A percentile compares a stretch with the other conserved stretches of the same genome.
Conservation (phyloP, 2,113 vertebrate species). For the Peromyscus californicus region DNA sequence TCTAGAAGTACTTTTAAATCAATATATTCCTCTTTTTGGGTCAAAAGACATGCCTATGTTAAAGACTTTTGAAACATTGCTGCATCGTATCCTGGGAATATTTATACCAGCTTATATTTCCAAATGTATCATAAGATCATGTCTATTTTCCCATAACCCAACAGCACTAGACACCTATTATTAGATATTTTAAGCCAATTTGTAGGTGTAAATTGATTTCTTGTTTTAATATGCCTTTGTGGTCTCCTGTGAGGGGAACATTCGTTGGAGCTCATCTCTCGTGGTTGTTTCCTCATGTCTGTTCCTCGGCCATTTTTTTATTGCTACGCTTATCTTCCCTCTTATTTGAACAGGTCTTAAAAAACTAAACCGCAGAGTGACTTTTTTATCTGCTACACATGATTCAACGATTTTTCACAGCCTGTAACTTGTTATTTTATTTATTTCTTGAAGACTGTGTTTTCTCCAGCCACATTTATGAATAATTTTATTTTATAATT, state of each 20-base stretch:
- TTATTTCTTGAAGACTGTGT: constrained; percentile 31
- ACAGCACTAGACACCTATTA: constrained; percentile 56
- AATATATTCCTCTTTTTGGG: constrained; percentile 25
- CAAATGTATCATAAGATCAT: constrained; percentile 30
- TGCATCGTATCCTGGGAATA: constrained; percentile 1
- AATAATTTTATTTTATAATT: constrained; percentile 59
- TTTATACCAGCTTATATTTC: constrained; percentile 38
- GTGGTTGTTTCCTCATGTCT: constrained; percentile 41
- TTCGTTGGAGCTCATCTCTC: constrained; percentile 25
- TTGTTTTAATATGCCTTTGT: constrained; percentile 53
- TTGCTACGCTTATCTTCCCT: background rate
- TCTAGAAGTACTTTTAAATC: constrained; percentile 15
- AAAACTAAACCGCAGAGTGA: constrained; percentile 42
- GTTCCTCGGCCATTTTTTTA: background rate
- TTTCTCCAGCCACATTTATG: constrained; percentile 43
- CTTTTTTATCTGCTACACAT: background rate
- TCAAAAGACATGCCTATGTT: constrained; percentile 42
- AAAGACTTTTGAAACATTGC: constrained; percentile 17
- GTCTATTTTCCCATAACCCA: constrained; percentile 50
- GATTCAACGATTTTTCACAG: background rate
- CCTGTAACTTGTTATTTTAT: constrained; percentile 42
- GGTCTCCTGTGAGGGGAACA: constrained; percentile 3
- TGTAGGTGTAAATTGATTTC: constrained; percentile 76
- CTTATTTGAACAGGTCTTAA: constrained; percentile 20
- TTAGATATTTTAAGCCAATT: constrained; percentile 60